Conservation (phyloP, 2,888 invertebrate genomes). For the Xestobium rufovillosum region DNA sequence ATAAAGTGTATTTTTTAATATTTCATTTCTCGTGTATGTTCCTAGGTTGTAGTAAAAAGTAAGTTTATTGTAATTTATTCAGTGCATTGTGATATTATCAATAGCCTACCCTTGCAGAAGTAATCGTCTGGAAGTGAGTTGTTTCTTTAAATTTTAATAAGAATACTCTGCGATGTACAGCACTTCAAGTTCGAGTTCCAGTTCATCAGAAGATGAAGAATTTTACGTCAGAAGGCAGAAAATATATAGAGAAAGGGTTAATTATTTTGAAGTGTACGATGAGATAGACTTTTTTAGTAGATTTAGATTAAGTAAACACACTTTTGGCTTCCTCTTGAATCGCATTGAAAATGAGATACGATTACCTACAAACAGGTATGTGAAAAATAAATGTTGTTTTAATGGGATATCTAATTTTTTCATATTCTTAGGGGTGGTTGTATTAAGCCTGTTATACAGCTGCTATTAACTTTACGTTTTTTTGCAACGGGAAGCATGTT, state of each 20-base stretch:
- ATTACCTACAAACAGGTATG: constrained; percentile 1
- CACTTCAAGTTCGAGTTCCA: constrained; percentile 1
- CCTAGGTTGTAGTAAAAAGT: too few species aligned
- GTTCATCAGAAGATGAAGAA: not conserved
- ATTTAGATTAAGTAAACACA: not conserved
- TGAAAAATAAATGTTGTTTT: not conserved
- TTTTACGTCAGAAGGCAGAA: not conserved
- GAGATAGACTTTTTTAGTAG: not conserved
- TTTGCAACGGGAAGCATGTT: not conserved
- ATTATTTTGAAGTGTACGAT: not conserved
- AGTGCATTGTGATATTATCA: too few species aligned
- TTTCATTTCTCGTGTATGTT: too few species aligned
- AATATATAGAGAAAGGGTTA: not conserved
- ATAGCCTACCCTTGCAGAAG: too few species aligned
- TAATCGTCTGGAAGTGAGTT: too few species aligned
- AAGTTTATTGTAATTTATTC: too few species aligned
- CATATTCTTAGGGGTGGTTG: not conserved
- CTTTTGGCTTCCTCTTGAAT: not conserved
- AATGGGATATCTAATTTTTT: not conserved
- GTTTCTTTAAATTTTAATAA: too few species aligned
- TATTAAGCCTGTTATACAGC: constrained; percentile 1
- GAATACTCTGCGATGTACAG: too few species aligned
- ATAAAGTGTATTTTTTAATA: too few species aligned
- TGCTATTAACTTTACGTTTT: not conserved
- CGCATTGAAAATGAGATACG: not conserved